Conservation (phyloP, 1,140 invertebrate genomes). For the Trigoniulus corallinus region DNA sequence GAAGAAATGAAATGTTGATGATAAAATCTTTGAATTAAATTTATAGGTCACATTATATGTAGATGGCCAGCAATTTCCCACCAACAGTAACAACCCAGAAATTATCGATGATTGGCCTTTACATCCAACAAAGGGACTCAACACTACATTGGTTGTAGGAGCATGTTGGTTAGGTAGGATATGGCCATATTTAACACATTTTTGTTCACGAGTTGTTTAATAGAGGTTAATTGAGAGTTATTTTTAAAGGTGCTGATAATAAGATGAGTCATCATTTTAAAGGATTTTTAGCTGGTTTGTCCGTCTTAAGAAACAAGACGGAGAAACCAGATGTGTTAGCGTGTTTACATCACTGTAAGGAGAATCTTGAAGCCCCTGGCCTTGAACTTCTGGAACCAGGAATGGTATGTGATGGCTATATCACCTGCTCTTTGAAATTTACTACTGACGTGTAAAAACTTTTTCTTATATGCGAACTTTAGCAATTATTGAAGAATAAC, state of each 20-base stretch:
- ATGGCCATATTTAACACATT: constrained; percentile 8
- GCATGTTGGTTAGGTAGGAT: constrained; percentile 90
- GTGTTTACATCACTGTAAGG: constrained; percentile 71
- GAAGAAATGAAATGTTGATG: not conserved
- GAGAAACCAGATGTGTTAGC: constrained; percentile 63
- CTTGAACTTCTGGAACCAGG: constrained; percentile 57
- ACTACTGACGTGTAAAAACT: not conserved
- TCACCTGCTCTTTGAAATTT: too few species aligned
- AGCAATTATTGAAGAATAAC: constrained; percentile 10
- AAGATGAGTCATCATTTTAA: constrained; percentile 74
- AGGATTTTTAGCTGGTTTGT: constrained; percentile 72
- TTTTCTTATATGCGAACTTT: not conserved
- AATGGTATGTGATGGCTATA: constrained; percentile 42
- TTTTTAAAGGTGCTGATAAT: constrained; percentile 49
- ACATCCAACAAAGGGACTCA: constrained; percentile 81
- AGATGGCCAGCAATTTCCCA: constrained; percentile 67
- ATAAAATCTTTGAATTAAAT: not conserved
- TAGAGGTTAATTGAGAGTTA: constrained; percentile 1
- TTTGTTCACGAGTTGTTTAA: not conserved
- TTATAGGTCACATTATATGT: constrained; percentile 53
- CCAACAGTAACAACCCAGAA: constrained; percentile 75
- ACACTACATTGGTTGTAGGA: constrained; percentile 84
- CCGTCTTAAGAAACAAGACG: constrained; percentile 55
- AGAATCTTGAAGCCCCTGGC: constrained; percentile 59
- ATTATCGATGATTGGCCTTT: constrained; percentile 99